Evolutionary conservation across 2,797 vertebrate species (phyloP), one percentile per base, ranked within the genome.

Genomic region (Loriculus beryllinus): DNA sequence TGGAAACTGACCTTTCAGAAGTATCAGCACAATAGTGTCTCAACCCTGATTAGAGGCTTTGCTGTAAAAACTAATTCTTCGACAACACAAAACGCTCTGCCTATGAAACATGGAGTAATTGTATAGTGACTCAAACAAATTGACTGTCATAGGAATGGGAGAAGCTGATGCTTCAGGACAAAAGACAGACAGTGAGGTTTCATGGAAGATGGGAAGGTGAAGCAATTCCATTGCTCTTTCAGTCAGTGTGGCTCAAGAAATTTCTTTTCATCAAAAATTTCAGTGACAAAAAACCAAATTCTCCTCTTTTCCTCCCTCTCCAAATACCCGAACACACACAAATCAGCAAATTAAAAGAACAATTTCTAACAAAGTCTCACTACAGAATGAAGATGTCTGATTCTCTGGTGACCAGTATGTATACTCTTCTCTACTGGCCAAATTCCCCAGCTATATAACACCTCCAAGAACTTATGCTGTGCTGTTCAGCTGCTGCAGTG

Each of bases 201-300:
- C 42, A 37, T 8, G 14, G 21, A 88, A 43, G 33, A 59, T 15
- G 14, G 33, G 28, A 92, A 79, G 16, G 9, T n/a, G 37, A 82
- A 86, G 43, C 8, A 63, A 82, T 79, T 88, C 14, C 15, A 48
- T 40, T 2, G 13, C n/a, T 80, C 39, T 72, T 33, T 43, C 22
- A 76, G 15, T 54, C 25, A 65, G n/a, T 13, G 42, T 20, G 28
- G 33, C 17, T 76, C 22, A n/a, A n/a, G n/a, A 63, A 26, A 33
- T 7, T 10, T 52, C 64, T 82, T 77, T 71, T 28, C 4, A 47
- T 4, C 10, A 42, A 72, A 75, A 42, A 59, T 51, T 64, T 81
- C 35, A 42, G 29, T 37, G 28, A 26, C 16, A 0, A 0, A 29
- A 9, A 9, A 7, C 23, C 8, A 19, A 8, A 43, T 39, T 7